phyloP scores from a whole-genome alignment of 2,888 invertebrate genomes.

The Oligia fasciuncula region DNA sequence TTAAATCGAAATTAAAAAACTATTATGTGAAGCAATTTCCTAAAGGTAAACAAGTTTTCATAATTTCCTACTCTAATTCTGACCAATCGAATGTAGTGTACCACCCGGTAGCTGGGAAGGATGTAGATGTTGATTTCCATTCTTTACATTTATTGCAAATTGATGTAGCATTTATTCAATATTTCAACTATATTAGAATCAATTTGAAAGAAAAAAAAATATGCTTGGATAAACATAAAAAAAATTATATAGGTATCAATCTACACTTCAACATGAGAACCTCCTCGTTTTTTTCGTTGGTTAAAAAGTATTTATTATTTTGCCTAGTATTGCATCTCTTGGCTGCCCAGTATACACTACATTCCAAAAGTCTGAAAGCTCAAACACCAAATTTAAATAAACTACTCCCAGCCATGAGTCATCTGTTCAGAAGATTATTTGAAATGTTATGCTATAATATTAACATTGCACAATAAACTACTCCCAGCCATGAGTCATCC shows the following conservation, averaged over 20 bases:
- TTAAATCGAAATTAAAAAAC: conserved; percentile 34
- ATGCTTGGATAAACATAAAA: no score
- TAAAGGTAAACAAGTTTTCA: conserved; percentile 44
- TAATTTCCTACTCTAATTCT: conserved; percentile 34
- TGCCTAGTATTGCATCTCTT: background rate
- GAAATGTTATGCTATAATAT: conserved; percentile 37
- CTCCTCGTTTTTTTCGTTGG: background rate
- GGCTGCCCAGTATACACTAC: conserved; percentile 1
- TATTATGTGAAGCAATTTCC: conserved; percentile 53
- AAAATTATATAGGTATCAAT: no score
- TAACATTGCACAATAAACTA: no score
- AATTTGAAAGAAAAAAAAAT: background rate
- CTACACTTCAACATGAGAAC: background rate
- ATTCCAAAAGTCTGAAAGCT: conserved; percentile 1
- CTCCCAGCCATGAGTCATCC: no score
- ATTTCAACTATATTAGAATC: background rate
- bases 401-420: conserved; percentile 28
- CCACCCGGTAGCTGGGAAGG: background rate
- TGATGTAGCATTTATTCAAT: background rate
- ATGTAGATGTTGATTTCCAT: conserved; percentile 27
- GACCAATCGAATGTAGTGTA: conserved; percentile 23
- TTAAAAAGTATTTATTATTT: background rate
- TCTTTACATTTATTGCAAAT: conserved; percentile 10
- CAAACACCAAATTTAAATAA: conserved; percentile 10
- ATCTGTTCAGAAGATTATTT: conserved; percentile 6